A percentile compares a stretch with the other conserved stretches of the same genome.
Evolutionary conservation across 2,888 invertebrate genomes (phyloP).

Genomic region (Lochmaea capreae): DNA sequence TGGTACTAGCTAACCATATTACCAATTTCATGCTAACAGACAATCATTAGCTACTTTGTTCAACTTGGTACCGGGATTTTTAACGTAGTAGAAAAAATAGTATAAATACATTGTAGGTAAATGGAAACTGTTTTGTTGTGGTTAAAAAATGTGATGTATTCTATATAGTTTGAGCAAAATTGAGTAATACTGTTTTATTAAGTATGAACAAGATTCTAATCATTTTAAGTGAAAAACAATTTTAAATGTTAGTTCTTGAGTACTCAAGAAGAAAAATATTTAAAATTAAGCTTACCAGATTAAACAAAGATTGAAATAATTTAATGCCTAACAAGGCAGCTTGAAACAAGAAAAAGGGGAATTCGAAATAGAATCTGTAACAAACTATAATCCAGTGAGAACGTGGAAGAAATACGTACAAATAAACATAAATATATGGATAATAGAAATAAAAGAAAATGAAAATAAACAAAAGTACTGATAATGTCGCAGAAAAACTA

Average conservation of each 20-base stretch:
- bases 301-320: no score
- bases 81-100: not conserved
- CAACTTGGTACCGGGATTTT: not conserved
- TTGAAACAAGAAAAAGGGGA: no score
- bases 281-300: no score
- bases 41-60: not conserved
- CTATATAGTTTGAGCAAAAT: slow-evolving; percentile 32
- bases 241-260: not conserved
- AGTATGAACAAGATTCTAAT: slow-evolving; percentile 12
- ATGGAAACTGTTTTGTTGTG: not conserved
- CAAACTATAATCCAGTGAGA: no score
- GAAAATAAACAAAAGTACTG: no score
- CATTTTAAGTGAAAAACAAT: not conserved
- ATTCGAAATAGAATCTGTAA: no score
- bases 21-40: not conserved
- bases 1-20: not conserved
- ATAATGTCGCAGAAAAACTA: no score
- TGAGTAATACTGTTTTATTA: slow-evolving; percentile 32
- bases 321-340: no score
- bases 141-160: slow-evolving; percentile 10
- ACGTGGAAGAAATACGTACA: no score
- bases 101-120: not conserved
- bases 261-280: slow-evolving; percentile 2
- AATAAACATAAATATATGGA: no score
- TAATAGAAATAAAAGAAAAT: no score